Evolutionary conservation across 2,113 vertebrate species (phyloP).

Genomic region (zebrafish (Danio rerio)): GRCz12tu NC_133185.1:30718501-30719000

Average conservation of each 20-base stretch:
- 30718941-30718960: constrained; percentile 7
- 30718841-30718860: constrained; percentile 1
- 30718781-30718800: not conserved
- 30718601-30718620: constrained; percentile 20
- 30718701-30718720: not conserved
- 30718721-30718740: not conserved
- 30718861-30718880: constrained; percentile 33
- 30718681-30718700: constrained; percentile 27
- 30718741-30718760: not conserved
- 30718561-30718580: constrained; percentile 2
- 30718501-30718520: too few relatives aligned
- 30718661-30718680: constrained; percentile 48
- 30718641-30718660: constrained; percentile 45
- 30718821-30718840: not conserved
- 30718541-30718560: not conserved
- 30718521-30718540: not conserved
- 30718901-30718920: constrained; percentile 17
- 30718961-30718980: not conserved
- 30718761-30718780: not conserved
- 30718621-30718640: not conserved
- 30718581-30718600: constrained; percentile 32
- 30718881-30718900: constrained; percentile 30
- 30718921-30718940: not conserved
- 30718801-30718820: not conserved
- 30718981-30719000: not conserved